A percentile compares a stretch with the other conserved stretches of the same genome.
phyloP scores from a whole-genome alignment of 2,113 vertebrate genomes.

The Zosterops lateralis region DNA sequence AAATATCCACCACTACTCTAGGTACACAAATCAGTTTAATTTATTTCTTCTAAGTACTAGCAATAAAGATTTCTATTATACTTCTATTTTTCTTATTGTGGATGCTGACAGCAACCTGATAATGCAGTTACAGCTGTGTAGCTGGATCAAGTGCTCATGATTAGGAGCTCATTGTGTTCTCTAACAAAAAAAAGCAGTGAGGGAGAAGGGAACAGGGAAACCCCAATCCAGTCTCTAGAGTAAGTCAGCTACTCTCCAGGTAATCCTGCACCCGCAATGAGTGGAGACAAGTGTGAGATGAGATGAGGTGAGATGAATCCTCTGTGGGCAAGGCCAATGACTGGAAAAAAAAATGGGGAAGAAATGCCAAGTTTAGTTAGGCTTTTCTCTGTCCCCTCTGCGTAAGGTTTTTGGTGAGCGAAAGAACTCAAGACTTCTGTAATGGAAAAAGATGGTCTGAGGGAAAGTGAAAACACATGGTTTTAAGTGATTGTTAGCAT shows the following conservation, averaged over 20 bases:
- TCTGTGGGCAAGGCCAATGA: background rate
- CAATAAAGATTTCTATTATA: background rate
- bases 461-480: slow-evolving; percentile 13
- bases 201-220: background rate
- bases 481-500: background rate
- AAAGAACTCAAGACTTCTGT: background rate
- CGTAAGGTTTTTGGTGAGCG: background rate
- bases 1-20: background rate
- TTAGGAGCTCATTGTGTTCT: background rate
- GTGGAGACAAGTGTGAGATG: background rate
- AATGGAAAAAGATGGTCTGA: slow-evolving; percentile 6
- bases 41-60: background rate
- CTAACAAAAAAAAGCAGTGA: background rate
- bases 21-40: background rate
- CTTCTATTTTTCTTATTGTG: background rate
- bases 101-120: background rate
- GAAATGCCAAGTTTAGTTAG: background rate
- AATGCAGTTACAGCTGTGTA: background rate
- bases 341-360: background rate
- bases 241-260: accelerated
- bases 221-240: background rate
- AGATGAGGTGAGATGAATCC: background rate
- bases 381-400: background rate
- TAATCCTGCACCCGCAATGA: background rate
- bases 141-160: background rate